These are phyloP conservation scores for Phenganax marumi DNA, from an alignment of 92 coral and sea anemone species.

Conservation along the genomic window DNA sequence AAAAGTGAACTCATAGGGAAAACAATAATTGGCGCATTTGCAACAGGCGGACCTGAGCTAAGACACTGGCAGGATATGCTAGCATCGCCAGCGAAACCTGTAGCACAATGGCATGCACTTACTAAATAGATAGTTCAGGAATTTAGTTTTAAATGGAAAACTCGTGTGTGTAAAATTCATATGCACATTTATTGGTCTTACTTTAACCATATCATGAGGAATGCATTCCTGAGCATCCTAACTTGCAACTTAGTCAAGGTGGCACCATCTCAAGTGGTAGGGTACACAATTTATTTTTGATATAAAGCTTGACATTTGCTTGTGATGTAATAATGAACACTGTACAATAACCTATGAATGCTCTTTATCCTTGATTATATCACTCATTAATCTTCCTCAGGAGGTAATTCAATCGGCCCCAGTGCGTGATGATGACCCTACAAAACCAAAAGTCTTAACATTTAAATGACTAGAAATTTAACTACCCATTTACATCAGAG, in stretches of 20 bases:
- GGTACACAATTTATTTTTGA: too few relatives aligned
- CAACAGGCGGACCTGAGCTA: conserved; percentile 78
- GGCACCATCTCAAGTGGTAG: too few relatives aligned
- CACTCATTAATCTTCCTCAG: conserved; percentile 38
- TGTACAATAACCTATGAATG: neutral
- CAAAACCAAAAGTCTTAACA: neutral
- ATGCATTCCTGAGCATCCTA: too few relatives aligned
- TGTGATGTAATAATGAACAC: neutral
- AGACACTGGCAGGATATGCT: conserved; percentile 97
- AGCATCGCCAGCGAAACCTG: conserved; percentile 85
- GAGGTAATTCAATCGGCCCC: conserved; percentile 46
- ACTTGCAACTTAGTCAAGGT: too few relatives aligned
- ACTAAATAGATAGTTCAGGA: conserved; percentile 53
- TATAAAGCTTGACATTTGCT: too few relatives aligned
- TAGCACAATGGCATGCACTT: conserved; percentile 95
- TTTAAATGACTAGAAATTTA: too few relatives aligned
- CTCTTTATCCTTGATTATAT: neutral
- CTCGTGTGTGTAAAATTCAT: too few relatives aligned
- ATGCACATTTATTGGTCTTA: too few relatives aligned
- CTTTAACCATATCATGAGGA: too few relatives aligned
- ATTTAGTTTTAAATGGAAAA: too few relatives aligned
- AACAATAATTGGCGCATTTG: conserved; percentile 89
- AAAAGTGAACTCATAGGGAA: conserved; percentile 97
- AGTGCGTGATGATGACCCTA: conserved; percentile 46
- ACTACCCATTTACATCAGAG: too few relatives aligned